Conservation (phyloP, 2,888 invertebrate genomes). For the Hemistola chrysoprasaria region DNA sequence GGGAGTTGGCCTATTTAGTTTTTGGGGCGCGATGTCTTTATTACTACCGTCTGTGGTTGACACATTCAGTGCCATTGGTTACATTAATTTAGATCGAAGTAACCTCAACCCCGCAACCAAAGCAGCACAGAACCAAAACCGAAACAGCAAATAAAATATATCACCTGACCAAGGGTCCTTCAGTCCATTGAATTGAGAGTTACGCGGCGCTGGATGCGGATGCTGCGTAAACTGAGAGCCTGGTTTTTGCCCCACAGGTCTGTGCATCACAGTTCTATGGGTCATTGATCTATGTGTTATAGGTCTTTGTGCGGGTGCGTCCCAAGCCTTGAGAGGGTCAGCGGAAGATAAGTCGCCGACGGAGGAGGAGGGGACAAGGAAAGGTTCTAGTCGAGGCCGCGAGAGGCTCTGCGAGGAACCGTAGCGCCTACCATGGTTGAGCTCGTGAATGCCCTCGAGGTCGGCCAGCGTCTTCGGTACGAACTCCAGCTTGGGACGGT, state of each 20-base stretch:
- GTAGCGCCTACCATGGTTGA: constrained; percentile 85
- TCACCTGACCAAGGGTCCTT: constrained; percentile 84
- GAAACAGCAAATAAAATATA: constrained; percentile 43
- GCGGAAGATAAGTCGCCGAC: constrained; percentile 65
- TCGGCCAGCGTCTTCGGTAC: constrained; percentile 95
- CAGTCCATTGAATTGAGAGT: constrained; percentile 60
- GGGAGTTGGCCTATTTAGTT: too few species aligned
- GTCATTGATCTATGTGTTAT: too few species aligned
- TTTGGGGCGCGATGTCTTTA: too few species aligned
- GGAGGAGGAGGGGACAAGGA: constrained; percentile 64
- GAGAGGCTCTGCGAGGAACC: constrained; percentile 76
- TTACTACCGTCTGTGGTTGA: too few species aligned
- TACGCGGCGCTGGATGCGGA: constrained; percentile 67
- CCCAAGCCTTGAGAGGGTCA: constrained; percentile 71
- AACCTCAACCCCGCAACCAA: constrained; percentile 24
- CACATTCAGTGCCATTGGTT: too few species aligned
- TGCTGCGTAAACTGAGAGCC: too few species aligned
- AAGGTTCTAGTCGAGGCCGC: constrained; percentile 56
- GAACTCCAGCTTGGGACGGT: constrained; percentile 94
- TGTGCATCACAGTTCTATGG: too few species aligned
- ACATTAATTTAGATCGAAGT: too few species aligned
- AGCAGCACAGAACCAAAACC: constrained; percentile 60
- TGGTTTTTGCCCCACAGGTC: too few species aligned
- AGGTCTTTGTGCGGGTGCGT: constrained; percentile 45
- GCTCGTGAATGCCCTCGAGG: constrained; percentile 89